A percentile compares a stretch with the other conserved stretches of the same genome.
These are phyloP conservation scores for Batillaria attramentaria DNA, from an alignment of 1,140 invertebrate genomes.

Conservation along the genomic window DNA sequence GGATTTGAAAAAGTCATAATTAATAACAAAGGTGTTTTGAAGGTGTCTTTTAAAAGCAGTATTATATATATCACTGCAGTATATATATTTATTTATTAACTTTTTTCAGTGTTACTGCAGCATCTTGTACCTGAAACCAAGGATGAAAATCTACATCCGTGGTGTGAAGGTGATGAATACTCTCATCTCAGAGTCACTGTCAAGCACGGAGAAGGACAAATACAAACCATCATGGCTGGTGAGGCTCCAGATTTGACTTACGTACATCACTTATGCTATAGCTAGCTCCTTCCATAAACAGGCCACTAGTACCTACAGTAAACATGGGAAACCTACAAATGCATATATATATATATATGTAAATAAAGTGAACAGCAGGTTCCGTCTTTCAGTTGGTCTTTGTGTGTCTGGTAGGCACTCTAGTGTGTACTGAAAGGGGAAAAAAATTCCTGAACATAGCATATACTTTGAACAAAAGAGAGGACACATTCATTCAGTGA, in stretches of 20 bases:
- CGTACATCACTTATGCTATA: background rate
- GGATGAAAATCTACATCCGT: constrained; percentile 67
- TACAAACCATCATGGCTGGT: constrained; percentile 67
- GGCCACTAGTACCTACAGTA: background rate
- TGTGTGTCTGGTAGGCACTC: too few species aligned
- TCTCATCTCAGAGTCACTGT: constrained; percentile 63
- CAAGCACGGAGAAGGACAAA: constrained; percentile 61
- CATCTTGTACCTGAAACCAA: constrained; percentile 64
- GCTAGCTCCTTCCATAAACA: background rate
- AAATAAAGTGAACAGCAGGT: too few species aligned
- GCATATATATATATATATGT: too few species aligned
- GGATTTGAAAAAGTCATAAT: background rate
- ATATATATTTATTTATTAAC: background rate
- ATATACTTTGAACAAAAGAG: too few species aligned
- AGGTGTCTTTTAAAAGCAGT: too few species aligned
- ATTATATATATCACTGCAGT: background rate
- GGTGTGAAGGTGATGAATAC: constrained; percentile 64
- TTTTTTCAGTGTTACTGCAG: constrained; percentile 65
- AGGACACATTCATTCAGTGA: too few species aligned
- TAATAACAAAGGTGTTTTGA: too few species aligned
- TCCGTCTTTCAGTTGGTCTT: too few species aligned
- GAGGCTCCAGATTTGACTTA: constrained; percentile 21
- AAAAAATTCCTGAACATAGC: too few species aligned
- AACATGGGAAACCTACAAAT: background rate
- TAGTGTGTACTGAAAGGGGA: too few species aligned